phyloP scores from a whole-genome alignment of 2,113 vertebrate genomes.

The Brachyhypopomus gauderio region DNA sequence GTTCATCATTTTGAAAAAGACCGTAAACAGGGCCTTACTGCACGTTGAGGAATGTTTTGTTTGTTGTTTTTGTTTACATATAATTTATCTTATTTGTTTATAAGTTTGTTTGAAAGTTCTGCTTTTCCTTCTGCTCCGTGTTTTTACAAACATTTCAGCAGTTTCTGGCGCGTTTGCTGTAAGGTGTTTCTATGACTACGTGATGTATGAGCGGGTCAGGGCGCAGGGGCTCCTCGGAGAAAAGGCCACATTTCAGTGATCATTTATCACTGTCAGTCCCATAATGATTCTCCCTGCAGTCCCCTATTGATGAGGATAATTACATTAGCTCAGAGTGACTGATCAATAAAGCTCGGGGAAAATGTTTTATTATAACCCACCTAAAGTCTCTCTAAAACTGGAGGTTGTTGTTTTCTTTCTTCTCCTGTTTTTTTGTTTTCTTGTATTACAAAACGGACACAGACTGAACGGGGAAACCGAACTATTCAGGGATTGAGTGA shows the following conservation, averaged over 20 bases:
- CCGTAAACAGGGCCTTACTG: too few relatives aligned
- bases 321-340: conserved; percentile 99
- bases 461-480: conserved; percentile 15
- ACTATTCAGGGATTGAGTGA: neutral
- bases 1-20: too few relatives aligned
- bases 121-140: conserved; percentile 32
- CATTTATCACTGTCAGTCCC: conserved; percentile 99
- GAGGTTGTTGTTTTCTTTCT: conserved; percentile 51
- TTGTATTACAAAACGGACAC: conserved; percentile 49
- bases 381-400: conserved; percentile 68
- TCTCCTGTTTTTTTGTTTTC: conserved; percentile 39
- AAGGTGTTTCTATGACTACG: conserved; percentile 96
- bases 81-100: too few relatives aligned
- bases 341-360: conserved; percentile 98
- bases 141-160: conserved; percentile 64
- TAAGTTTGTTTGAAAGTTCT: too few relatives aligned
- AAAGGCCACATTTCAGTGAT: conserved; percentile 95
- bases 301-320: conserved; percentile 99
- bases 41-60: too few relatives aligned
- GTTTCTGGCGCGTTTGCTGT: conserved; percentile 75
- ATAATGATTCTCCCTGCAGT: conserved; percentile 99
- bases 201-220: conserved; percentile 75
- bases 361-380: conserved; percentile 90
- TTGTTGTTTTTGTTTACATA: too few relatives aligned
- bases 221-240: conserved; percentile 89